A percentile compares a stretch with the other conserved stretches of the same genome.
These are phyloP conservation scores for Zelostemma sp. DNA, from an alignment of 1,140 invertebrate genomes.

Conservation along the genomic window DNA sequence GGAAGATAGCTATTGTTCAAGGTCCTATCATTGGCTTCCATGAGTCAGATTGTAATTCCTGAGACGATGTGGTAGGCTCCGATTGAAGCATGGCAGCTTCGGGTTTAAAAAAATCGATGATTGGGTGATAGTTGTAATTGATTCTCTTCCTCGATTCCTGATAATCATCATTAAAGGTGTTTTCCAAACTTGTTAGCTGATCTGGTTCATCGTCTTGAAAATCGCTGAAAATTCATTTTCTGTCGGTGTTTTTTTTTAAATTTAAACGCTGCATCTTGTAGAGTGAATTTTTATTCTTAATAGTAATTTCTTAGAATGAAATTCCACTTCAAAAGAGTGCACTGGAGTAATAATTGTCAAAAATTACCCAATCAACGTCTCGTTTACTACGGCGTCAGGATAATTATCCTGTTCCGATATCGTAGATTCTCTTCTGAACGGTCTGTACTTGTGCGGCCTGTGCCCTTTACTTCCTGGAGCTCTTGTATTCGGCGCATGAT, in stretches of 20 bases:
- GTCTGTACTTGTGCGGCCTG: slow-evolving; percentile 57
- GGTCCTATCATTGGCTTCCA: slow-evolving; percentile 66
- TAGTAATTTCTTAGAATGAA: too few relatives aligned
- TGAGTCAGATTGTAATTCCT: slow-evolving; percentile 39
- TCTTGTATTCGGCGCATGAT: slow-evolving; percentile 67
- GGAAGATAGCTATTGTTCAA: slow-evolving; percentile 32
- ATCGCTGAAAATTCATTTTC: slow-evolving; percentile 16
- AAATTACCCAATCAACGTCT: slow-evolving; percentile 42
- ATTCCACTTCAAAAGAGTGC: too few relatives aligned
- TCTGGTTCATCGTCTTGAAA: slow-evolving; percentile 41
- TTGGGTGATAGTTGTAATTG: slow-evolving; percentile 88
- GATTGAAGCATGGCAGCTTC: slow-evolving; percentile 65
- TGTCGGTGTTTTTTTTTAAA: too few relatives aligned
- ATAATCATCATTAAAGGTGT: slow-evolving; percentile 61
- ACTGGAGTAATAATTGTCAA: too few relatives aligned
- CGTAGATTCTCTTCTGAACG: slow-evolving; percentile 62
- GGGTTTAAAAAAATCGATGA: slow-evolving; percentile 85
- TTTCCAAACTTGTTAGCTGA: slow-evolving; percentile 53
- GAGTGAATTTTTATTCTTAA: too few relatives aligned
- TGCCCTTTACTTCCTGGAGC: slow-evolving; percentile 62
- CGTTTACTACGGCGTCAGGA: slow-evolving; percentile 30
- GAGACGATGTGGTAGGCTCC: slow-evolving; percentile 24
- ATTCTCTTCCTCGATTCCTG: slow-evolving; percentile 71
- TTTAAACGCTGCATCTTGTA: too few relatives aligned
- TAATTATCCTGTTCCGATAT: slow-evolving; percentile 51